Percentiles rank a stretch among this genome's conserved stretches.
phyloP scores from a whole-genome alignment of 2,888 invertebrate genomes.

The Pristionchus maxplancki region DNA sequence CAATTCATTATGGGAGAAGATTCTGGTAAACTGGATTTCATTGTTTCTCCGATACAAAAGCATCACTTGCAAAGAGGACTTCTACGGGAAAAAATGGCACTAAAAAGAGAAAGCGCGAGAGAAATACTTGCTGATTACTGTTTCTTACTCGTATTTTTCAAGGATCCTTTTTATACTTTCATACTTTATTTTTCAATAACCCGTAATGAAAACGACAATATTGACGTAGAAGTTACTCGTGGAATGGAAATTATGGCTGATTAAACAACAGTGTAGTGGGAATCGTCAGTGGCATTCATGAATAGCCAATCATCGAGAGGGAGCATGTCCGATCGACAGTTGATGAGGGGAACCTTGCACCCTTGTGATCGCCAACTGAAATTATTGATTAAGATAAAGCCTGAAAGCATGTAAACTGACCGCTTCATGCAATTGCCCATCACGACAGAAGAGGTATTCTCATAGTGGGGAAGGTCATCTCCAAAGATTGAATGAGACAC shows the following conservation, averaged over 20 bases:
- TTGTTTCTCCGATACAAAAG: no score
- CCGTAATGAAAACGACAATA: neutral
- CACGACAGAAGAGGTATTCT: neutral
- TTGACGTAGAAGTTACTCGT: neutral
- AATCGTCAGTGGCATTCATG: neutral
- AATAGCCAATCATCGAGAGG: constrained; percentile 18
- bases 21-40: neutral
- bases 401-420: neutral
- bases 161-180: neutral
- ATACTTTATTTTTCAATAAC: neutral
- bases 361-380: constrained; percentile 24
- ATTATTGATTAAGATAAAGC: no score
- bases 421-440: neutral
- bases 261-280: constrained; percentile 24
- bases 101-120: neutral
- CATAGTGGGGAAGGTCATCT: neutral
- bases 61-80: no score
- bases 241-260: neutral
- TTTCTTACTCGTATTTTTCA: neutral
- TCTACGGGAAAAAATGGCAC: neutral
- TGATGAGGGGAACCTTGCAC: constrained; percentile 8
- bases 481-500: constrained; percentile 22
- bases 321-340: neutral
- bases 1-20: no score
- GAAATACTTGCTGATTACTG: neutral